Evolutionary conservation across 2,113 vertebrate species (phyloP), one percentile per base, ranked within the genome.

Genomic region (Xiphias gladius): DNA sequence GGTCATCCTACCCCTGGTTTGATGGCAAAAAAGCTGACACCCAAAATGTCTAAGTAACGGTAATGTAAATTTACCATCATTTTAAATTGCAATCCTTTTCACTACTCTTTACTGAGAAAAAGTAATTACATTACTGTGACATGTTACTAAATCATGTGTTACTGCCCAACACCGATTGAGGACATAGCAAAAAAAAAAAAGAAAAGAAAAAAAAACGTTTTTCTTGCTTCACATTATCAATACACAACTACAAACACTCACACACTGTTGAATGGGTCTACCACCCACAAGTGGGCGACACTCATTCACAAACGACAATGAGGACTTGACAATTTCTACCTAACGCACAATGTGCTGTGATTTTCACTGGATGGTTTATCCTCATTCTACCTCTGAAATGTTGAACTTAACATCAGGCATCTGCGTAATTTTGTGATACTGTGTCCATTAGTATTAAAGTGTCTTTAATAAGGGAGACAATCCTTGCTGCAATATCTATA

Each of bases 401-500:
- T 62, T 28, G 6, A 39, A 79, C 46, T n/a, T n/a, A 30, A 32
- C 32, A 43, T 55, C 46, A 76, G 19, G 26, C 20, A 71, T 65
- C 12, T 20, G 32, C 9, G 46, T 69, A 62, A 52, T 61, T 39
- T 2, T 16, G 9, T 35, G 26, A 48, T 61, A 22, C 20, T 22
- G 19, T 37, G 7, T 37, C 61, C 32, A 62, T 20, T 16, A 26
- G 6, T 58, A 14, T 26, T 58, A 14, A 26, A 58, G 55, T 5
- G 26, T 70, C 46, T 64, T 55, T 55, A 32, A 35, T 11, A 46
- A 62, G 58, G 14, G 26, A 17, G 26, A 19, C 4, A 52, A 13
- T 64, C 28, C 52, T n/a, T 70, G 22, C 16, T 43, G 26, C 26
- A 22, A 50, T 30, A 48, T 50, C 41, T 37, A 13, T 55, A 26